Base-by-base conservation (phyloP, 2,797 vertebrate genomes). In the Anisognathus igniventris region DNA sequence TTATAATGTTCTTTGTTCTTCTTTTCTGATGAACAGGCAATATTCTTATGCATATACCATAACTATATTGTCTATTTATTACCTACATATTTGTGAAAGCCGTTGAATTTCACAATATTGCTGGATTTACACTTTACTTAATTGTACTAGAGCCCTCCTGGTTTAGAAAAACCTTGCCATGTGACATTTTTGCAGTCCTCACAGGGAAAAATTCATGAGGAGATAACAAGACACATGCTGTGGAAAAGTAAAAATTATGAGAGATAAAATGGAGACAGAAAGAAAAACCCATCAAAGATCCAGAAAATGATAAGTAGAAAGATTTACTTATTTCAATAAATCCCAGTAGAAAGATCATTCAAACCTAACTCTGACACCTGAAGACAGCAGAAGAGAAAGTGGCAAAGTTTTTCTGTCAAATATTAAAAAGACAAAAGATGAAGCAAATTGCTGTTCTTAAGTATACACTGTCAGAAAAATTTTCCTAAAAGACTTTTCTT, bases 311-410 rank as follows among this genome's bases (percentile, higher is more conserved):
- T 76, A 86, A 90, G 84, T 78, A 90, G 40, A 70, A 77, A 68
- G 62, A 80, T 73, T 27, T 64, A 73, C 48, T 83, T 82, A 57
- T 80, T 94, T 92, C 75, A 92, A 71, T 95, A 92, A 93, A 92
- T 48, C 91, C 64, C 61, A 23, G 31, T 62, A 92, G 86, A 86
- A 93, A 78, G 28, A 88, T 51, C 51, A 61, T 74, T 96, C 53
- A 92, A 86, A 83, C 37, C 8, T 80, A n/a, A 11, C 19, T 80
- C 80, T 93, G 86, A 92, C 78, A 95, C 61, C n/a, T 79, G 77
- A 91, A 92, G 79, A 78, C 25, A 61, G 78, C 22, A 95, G 65
- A 94, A 92, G 50, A 91, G 39, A 92, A 82, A 88, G 87, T 85
- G 40, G 51, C 45, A 83, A 73, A 88, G 39, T 35, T 94, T 77